These are phyloP conservation scores for Marmota monax DNA, from an alignment of 2,113 vertebrate genomes.

Conservation along the genomic window DNA sequence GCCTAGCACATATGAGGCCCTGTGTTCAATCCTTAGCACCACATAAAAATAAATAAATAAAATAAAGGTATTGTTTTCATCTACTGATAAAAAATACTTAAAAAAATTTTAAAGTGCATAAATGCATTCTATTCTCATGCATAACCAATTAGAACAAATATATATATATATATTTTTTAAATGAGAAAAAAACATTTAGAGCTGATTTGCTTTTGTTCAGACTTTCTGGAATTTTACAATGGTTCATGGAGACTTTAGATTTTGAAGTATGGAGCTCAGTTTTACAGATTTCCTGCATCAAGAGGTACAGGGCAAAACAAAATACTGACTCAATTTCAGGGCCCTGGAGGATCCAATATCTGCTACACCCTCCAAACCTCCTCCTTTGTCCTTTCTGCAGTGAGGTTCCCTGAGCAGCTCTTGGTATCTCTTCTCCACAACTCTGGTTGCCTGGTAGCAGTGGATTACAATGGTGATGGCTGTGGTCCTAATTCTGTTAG, in stretches of 20 bases:
- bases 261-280: neutral
- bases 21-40: no score
- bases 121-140: no score
- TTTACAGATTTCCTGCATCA: neutral
- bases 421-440: neutral
- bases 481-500: neutral
- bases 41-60: no score
- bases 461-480: neutral
- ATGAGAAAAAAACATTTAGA: neutral
- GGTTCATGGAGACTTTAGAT: neutral
- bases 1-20: no score
- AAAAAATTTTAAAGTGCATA: no score
- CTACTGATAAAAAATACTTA: no score
- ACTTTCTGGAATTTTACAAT: constrained; percentile 16
- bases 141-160: no score
- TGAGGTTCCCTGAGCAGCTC: neutral
- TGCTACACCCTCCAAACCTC: no score
- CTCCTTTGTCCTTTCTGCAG: neutral
- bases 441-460: neutral
- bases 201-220: neutral
- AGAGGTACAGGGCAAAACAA: neutral
- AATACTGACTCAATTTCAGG: neutral
- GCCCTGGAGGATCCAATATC: neutral
- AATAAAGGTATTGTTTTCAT: no score
- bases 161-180: no score